A percentile compares a stretch with the other conserved stretches of the same genome.
Evolutionary conservation across 2,797 vertebrate genomes (phyloP).

Genomic region (Coreius guichenoti): DNA sequence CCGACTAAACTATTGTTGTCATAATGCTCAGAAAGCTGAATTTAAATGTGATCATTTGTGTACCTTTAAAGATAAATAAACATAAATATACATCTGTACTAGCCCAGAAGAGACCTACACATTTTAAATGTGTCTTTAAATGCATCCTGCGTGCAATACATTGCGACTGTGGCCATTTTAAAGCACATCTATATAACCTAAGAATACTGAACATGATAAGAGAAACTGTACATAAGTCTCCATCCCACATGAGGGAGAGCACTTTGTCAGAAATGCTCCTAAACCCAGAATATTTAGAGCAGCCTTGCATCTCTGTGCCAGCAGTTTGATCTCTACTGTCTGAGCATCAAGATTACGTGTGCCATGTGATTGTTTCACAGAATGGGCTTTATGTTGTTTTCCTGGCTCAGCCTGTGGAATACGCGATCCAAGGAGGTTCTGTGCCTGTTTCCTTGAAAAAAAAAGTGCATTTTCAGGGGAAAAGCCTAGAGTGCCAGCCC

Average conservation of each 20-base stretch:
- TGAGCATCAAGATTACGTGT: conserved; percentile 58
- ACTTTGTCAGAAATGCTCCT: conserved; percentile 48
- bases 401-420: conserved; percentile 69
- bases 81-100: neutral
- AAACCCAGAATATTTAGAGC: conserved; percentile 39
- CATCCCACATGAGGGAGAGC: conserved; percentile 19
- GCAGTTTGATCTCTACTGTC: conserved; percentile 68
- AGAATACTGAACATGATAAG: conserved; percentile 17
- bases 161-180: conserved; percentile 26
- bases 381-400: conserved; percentile 68
- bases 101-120: conserved; percentile 17
- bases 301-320: conserved; percentile 60
- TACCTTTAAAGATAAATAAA: neutral
- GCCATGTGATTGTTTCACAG: conserved; percentile 62
- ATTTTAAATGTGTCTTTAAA: conserved; percentile 5
- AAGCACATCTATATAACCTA: conserved; percentile 48
- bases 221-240: conserved; percentile 34
- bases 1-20: neutral
- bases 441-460: conserved; percentile 55
- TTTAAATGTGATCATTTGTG: too few relatives aligned
- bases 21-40: neutral
- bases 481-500: conserved; percentile 14
- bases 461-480: conserved; percentile 32
- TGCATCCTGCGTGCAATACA: neutral
- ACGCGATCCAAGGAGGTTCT: conserved; percentile 44